Conservation (phyloP, 2,113 vertebrate species). For the Hemichromis elongatus region DNA sequence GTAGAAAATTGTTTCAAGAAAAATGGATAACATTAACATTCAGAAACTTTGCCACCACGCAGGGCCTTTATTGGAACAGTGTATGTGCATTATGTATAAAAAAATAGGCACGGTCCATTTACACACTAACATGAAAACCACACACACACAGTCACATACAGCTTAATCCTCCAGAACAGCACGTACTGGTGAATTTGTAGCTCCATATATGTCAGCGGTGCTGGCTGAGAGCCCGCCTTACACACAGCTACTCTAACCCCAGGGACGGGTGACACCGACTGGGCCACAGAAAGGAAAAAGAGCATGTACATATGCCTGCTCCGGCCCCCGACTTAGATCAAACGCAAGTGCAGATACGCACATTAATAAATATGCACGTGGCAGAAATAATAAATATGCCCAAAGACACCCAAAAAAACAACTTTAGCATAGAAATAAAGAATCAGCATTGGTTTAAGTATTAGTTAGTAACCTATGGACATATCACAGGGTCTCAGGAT, state of each 20-base stretch:
- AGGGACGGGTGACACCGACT: background rate
- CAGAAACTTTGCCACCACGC: background rate
- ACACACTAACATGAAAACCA: background rate
- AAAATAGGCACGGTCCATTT: background rate
- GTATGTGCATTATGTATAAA: background rate
- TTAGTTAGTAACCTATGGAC: background rate
- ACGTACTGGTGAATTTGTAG: conserved; percentile 34
- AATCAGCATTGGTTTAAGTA: background rate
- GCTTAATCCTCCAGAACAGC: conserved; percentile 22
- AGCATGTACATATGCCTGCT: background rate
- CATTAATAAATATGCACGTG: background rate
- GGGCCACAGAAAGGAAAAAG: conserved; percentile 4
- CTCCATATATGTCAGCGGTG: conserved; percentile 19
- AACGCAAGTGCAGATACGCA: background rate
- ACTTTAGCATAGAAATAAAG: background rate
- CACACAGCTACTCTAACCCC: background rate
- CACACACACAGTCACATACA: background rate
- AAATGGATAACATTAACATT: background rate
- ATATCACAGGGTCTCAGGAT: background rate
- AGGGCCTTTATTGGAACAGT: background rate
- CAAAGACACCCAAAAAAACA: background rate
- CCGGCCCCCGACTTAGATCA: background rate
- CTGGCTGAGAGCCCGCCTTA: conserved; percentile 18
- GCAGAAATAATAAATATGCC: background rate
- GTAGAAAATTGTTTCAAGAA: background rate